Conservation (phyloP, 2,888 invertebrate species). For the Schizotus pectinicornis region DNA sequence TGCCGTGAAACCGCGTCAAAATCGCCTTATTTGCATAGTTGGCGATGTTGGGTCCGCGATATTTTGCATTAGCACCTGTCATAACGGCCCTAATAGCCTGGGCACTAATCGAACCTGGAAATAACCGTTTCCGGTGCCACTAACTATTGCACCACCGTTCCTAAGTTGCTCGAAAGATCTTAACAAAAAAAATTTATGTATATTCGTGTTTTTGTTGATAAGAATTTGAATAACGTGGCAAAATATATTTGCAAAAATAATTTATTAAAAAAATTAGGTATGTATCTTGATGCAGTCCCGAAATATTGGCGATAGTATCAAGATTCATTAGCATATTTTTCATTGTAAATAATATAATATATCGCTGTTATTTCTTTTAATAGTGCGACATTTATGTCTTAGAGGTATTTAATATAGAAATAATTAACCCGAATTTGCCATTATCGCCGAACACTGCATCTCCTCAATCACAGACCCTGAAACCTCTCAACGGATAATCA, state of each 20-base stretch:
- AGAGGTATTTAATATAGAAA: constrained; percentile 16
- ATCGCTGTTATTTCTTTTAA: constrained; percentile 16
- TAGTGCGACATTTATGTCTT: constrained; percentile 21
- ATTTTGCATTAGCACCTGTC: too few relatives aligned
- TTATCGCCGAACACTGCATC: too few relatives aligned
- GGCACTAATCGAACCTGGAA: too few relatives aligned
- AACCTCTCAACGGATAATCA: too few relatives aligned
- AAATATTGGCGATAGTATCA: constrained; percentile 24
- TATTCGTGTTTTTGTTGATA: constrained; percentile 24
- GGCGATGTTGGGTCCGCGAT: too few relatives aligned
- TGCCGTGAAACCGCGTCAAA: too few relatives aligned
- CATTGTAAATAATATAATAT: constrained; percentile 27
- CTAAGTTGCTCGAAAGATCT: not conserved
- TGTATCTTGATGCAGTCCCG: constrained; percentile 25
- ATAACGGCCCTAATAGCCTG: too few relatives aligned
- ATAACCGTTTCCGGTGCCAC: too few relatives aligned
- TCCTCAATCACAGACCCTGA: too few relatives aligned
- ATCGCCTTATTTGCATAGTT: too few relatives aligned
- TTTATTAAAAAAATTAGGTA: constrained; percentile 24
- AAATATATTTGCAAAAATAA: constrained; percentile 27
- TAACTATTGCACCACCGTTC: too few relatives aligned
- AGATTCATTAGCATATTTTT: constrained; percentile 24
- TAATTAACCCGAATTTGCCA: constrained; percentile 15
- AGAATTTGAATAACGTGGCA: constrained; percentile 22
- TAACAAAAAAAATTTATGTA: constrained; percentile 8